Evolutionary conservation across 2,113 vertebrate species (phyloP).

Genomic region (Rhombomys opimus): DNA sequence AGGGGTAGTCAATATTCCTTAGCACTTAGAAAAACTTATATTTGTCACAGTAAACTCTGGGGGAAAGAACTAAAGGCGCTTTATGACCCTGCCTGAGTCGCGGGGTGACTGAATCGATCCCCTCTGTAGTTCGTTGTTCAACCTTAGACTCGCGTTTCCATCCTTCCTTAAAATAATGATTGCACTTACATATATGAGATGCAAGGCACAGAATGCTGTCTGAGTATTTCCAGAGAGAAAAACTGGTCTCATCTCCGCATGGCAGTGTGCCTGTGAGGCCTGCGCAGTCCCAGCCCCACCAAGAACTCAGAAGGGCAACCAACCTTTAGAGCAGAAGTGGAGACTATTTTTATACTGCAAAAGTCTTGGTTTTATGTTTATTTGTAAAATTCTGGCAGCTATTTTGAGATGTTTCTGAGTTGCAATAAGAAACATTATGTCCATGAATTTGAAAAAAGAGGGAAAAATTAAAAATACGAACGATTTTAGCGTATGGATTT

Average conservation of each 20-base stretch:
- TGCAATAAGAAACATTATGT: conserved; percentile 84
- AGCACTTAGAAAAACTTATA: conserved; percentile 64
- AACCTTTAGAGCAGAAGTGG: conserved; percentile 77
- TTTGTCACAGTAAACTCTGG: conserved; percentile 65
- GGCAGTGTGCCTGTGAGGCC: conserved; percentile 23
- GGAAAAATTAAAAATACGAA: conserved; percentile 82
- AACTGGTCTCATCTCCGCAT: conserved; percentile 64
- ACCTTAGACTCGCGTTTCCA: conserved; percentile 64
- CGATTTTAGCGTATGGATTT: conserved; percentile 82
- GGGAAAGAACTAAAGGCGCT: conserved; percentile 20
- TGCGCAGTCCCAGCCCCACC: neutral
- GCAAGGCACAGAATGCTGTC: conserved; percentile 22
- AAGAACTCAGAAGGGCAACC: conserved; percentile 72
- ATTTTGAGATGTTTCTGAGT: conserved; percentile 83
- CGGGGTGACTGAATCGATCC: conserved; percentile 75
- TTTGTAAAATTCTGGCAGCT: conserved; percentile 82
- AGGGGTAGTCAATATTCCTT: conserved; percentile 58
- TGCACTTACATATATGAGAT: neutral
- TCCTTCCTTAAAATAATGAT: conserved; percentile 67
- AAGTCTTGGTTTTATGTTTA: conserved; percentile 81
- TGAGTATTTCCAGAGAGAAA: conserved; percentile 75
- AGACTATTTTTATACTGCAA: conserved; percentile 72
- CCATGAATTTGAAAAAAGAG: conserved; percentile 83
- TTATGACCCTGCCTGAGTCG: conserved; percentile 72
- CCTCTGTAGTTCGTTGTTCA: conserved; percentile 63